Conservation (phyloP, 2,113 vertebrate genomes). For the Nyctibius bracteatus region DNA sequence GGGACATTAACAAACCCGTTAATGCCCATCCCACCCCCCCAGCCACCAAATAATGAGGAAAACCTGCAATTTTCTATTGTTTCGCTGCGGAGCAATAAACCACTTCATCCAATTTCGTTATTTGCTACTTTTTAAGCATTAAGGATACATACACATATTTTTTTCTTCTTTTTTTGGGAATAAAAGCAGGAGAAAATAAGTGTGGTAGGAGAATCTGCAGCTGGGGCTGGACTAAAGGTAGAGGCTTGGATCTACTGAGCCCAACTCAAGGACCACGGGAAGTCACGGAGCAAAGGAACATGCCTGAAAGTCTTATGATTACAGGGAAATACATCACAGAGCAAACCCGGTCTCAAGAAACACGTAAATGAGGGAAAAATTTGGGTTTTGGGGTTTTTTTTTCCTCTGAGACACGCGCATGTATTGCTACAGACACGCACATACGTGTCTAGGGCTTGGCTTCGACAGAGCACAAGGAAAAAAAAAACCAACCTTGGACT, state of each 20-base stretch:
- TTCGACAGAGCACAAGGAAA: not conserved
- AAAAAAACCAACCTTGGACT: not conserved
- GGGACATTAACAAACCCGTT: not conserved
- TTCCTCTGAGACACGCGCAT: accelerated
- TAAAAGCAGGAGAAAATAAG: not conserved
- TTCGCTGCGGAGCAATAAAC: not conserved
- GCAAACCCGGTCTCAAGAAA: not conserved
- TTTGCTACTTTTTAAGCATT: not conserved
- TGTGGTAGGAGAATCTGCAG: not conserved
- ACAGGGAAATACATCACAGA: not conserved
- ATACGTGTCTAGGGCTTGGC: not conserved
- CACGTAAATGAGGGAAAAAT: not conserved
- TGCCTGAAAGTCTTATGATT: not conserved
- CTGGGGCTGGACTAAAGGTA: not conserved
- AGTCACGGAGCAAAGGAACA: not conserved
- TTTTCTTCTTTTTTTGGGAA: not conserved
- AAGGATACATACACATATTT: accelerated
- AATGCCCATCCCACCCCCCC: not conserved
- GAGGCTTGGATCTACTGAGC: not conserved
- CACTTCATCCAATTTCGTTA: not conserved
- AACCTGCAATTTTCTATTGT: not conserved
- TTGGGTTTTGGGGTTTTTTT: not conserved
- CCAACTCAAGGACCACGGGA: not conserved
- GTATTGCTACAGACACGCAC: not conserved
- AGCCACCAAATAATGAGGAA: not conserved